These are phyloP conservation scores for Trichonephila clavata DNA, from an alignment of 1,140 invertebrate genomes.

Conservation along the genomic window DNA sequence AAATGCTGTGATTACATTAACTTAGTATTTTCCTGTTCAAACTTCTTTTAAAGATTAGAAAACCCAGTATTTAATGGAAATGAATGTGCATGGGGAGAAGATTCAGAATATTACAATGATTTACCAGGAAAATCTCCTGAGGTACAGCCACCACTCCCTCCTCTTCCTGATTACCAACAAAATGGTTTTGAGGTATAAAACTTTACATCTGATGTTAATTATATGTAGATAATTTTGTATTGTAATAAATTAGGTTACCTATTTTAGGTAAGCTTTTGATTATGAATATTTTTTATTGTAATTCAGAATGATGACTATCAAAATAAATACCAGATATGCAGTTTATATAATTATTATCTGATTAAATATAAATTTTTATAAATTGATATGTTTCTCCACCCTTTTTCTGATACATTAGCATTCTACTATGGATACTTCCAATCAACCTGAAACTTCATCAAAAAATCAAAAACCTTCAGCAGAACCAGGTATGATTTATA, in stretches of 20 bases:
- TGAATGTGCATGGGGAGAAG: slow-evolving; percentile 79
- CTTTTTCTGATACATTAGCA: not conserved
- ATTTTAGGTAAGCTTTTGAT: too few relatives aligned
- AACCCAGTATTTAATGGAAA: slow-evolving; percentile 73
- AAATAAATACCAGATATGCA: too few relatives aligned
- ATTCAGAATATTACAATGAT: slow-evolving; percentile 98
- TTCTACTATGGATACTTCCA: slow-evolving; percentile 6
- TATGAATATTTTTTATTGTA: too few relatives aligned
- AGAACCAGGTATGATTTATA: slow-evolving; percentile 56
- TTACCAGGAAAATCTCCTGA: slow-evolving; percentile 95
- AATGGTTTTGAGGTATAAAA: slow-evolving; percentile 61
- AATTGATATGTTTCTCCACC: not conserved
- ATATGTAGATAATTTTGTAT: too few relatives aligned
- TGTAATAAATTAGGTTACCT: too few relatives aligned
- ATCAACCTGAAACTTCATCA: not conserved
- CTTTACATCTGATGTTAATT: too few relatives aligned
- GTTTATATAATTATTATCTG: too few relatives aligned
- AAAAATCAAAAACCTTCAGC: slow-evolving; percentile 60
- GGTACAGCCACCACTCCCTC: slow-evolving; percentile 63
- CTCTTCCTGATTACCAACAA: slow-evolving; percentile 73
- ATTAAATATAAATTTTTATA: not conserved
- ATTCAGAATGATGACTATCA: too few relatives aligned
- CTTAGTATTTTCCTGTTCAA: too few relatives aligned
- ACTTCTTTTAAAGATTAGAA: slow-evolving; percentile 51
- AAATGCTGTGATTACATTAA: too few relatives aligned